phyloP scores from a whole-genome alignment of 2,888 invertebrate species.

The Hirtodrosophila cameraria region DNA sequence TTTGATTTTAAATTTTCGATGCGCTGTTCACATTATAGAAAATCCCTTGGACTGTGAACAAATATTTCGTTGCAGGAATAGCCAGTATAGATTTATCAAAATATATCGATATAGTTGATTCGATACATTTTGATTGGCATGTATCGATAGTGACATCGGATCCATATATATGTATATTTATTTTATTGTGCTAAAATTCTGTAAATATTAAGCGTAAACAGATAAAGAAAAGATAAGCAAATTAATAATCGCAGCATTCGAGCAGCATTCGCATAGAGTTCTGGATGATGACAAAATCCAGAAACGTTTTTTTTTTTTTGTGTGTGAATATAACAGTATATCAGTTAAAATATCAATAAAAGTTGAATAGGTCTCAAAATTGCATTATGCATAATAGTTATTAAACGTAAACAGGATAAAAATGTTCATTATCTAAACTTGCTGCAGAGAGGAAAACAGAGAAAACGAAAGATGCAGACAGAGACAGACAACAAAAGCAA shows the following conservation, averaged over 20 bases:
- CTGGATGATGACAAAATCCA: conserved; percentile 15
- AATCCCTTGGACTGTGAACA: too few relatives aligned
- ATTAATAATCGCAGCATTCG: background rate
- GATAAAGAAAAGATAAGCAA: conserved; percentile 34
- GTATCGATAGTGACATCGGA: conserved; percentile 3
- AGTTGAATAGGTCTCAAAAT: conserved; percentile 23
- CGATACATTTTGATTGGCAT: too few relatives aligned
- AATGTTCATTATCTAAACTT: conserved; percentile 3
- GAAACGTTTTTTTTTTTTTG: conserved; percentile 1
- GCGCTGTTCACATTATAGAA: too few relatives aligned
- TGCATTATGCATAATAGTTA: conserved; percentile 60
- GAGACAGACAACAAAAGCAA: conserved; percentile 65
- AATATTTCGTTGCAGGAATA: too few relatives aligned
- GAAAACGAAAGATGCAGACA: conserved; percentile 53
- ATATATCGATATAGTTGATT: too few relatives aligned
- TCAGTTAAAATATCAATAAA: conserved; percentile 19
- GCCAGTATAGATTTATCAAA: too few relatives aligned
- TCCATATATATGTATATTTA: conserved; percentile 41
- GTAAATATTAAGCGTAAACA: conserved; percentile 53
- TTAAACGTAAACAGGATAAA: conserved; percentile 36
- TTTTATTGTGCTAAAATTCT: conserved; percentile 47
- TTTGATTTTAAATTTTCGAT: too few relatives aligned
- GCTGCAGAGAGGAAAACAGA: conserved; percentile 6
- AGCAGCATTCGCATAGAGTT: conserved; percentile 8
- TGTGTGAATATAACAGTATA: conserved; percentile 7